Evolutionary conservation across 2,113 vertebrate genomes (phyloP).

Genomic region (Poeciliopsis turrubarensis): DNA sequence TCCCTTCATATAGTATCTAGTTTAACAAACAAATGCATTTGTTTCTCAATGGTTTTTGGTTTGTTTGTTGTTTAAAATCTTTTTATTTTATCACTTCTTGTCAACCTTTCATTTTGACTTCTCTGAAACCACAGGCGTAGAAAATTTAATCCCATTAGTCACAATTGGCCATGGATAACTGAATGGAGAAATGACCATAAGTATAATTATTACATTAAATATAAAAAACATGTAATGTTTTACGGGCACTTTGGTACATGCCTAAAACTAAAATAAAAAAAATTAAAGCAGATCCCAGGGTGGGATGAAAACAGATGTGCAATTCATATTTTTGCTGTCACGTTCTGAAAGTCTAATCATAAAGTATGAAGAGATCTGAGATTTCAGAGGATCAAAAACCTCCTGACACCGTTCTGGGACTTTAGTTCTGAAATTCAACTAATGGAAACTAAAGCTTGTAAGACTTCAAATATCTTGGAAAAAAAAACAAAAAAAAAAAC

Average conservation of each 20-base stretch:
- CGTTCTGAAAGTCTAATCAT: neutral
- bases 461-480: no score
- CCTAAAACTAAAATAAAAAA: neutral
- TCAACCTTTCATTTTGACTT: neutral
- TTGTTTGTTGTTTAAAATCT: neutral
- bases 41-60: neutral
- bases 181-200: slow-evolving; percentile 4
- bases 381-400: neutral
- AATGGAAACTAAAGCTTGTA: no score
- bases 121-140: neutral
- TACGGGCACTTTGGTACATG: neutral
- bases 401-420: neutral
- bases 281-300: neutral
- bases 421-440: no score
- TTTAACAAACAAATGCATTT: no score
- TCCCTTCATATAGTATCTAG: neutral
- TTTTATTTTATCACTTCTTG: no score
- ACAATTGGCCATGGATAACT: neutral
- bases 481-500: no score
- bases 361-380: neutral
- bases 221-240: neutral
- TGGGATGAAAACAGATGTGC: neutral
- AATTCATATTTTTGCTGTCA: neutral
- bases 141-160: neutral
- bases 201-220: neutral